Conservation (phyloP, 2,888 invertebrate species). For the Drosophila picticornis region DNA sequence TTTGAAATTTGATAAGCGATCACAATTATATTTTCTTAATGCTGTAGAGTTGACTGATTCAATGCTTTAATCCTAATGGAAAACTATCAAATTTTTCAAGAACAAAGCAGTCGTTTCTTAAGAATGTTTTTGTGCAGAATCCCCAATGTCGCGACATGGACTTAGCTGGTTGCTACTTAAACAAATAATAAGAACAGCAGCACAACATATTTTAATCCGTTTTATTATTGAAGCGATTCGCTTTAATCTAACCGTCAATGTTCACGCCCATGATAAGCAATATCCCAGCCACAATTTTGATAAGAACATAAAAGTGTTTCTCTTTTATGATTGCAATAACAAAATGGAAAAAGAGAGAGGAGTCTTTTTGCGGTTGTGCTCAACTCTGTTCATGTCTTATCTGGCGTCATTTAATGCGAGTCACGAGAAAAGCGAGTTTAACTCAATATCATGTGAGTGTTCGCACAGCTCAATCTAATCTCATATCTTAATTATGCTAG, state of each 20-base stretch:
- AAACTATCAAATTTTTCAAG: neutral
- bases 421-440: neutral
- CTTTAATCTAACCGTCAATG: slow-evolving; percentile 16
- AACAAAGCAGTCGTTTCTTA: neutral
- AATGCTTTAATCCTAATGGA: no score
- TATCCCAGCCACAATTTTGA: neutral
- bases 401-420: slow-evolving; percentile 6
- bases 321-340: neutral
- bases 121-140: neutral
- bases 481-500: slow-evolving; percentile 14
- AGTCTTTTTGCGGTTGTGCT: slow-evolving; percentile 7
- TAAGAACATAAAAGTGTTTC: slow-evolving; percentile 10
- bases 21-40: neutral
- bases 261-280: slow-evolving; percentile 9
- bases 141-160: neutral
- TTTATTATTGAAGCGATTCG: neutral
- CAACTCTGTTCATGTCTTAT: slow-evolving; percentile 11
- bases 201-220: neutral
- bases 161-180: neutral
- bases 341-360: slow-evolving; percentile 11
- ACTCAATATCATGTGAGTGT: slow-evolving; percentile 1
- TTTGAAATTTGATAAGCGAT: neutral
- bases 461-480: neutral
- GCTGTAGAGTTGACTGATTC: neutral
- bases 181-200: slow-evolving; percentile 9